Base-by-base conservation (phyloP, 2,113 vertebrate genomes). In the Apodemus speciosus region DNA sequence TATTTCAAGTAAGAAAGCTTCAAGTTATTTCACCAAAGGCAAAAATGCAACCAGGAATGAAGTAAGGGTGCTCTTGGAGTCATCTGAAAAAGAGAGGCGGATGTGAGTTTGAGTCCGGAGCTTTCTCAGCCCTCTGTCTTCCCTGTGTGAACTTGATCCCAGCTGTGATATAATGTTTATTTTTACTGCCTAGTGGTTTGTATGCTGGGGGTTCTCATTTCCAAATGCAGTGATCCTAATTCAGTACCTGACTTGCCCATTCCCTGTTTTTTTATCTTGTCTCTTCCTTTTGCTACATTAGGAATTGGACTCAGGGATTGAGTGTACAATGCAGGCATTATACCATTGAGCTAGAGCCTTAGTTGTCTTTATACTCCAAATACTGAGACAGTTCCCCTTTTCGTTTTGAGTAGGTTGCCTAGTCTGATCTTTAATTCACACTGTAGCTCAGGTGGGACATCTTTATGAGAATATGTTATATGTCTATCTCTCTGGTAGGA, bases 131-230 rank as follows among this genome's bases (percentile, higher is more conserved):
- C 30, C 43, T 43, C 27, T 21, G 21, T 58, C 25, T 6, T 68
- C 6, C 15, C 92, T 53, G 64, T 21, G 4, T 86, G 38, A 68
- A 21, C 46, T 91, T 76, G 53, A 64, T 56, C 85, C 35, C 53
- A 76, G 20, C n/a, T 27, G 56, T 27, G 76, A 49, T 60, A 21
- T 46, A 1, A 69, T 73, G 14, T 89, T 71, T 88, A 75, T 38
- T 93, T 96, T 85, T 88, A 58, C 40, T 40, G 27, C 21, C 8
- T 58, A 84, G 10, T 80, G 38, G 30, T 30, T 91, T 81, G 58
- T 77, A 49, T 85, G 89, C 38, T 40, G 60, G 58, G 91, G 79
- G 43, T n/a, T 72, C 49, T 88, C 60, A 53, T 94, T 62, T 62
- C 80, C 77, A 64, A 49, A 49, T 88, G 40, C 23, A 93, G 25